Percentiles rank a stretch among this genome's conserved stretches.
Evolutionary conservation across 2,113 vertebrate genomes (phyloP).

Genomic region (Arvicanthis niloticus): DNA sequence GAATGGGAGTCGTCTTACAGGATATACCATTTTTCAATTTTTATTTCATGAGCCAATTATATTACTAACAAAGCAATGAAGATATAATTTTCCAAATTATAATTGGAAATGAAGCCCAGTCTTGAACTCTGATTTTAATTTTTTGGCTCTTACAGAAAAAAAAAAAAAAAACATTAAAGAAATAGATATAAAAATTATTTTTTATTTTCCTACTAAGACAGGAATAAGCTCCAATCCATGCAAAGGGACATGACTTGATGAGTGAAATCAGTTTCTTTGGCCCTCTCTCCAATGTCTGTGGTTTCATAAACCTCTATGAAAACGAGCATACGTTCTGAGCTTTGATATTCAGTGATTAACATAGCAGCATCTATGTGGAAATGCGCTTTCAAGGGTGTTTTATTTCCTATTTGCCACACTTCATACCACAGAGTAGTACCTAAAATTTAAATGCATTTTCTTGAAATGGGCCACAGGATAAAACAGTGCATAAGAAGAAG

Average conservation of each 20-base stretch:
- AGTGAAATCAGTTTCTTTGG: conserved; percentile 32
- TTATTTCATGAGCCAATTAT: neutral
- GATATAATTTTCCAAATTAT: neutral
- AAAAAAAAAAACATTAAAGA: neutral
- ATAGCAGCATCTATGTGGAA: conserved; percentile 54
- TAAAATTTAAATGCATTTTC: conserved; percentile 79
- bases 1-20: neutral
- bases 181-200: neutral
- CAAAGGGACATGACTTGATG: conserved; percentile 9
- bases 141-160: neutral
- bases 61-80: neutral
- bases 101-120: conserved; percentile 29
- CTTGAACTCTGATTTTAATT: neutral
- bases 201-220: neutral
- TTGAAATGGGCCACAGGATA: conserved; percentile 78
- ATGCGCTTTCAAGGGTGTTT: conserved; percentile 68
- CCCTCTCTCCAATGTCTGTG: neutral
- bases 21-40: neutral
- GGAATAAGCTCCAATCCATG: neutral
- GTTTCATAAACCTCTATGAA: conserved; percentile 23
- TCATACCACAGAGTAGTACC: conserved; percentile 74
- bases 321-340: conserved; percentile 54
- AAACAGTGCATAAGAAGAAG: conserved; percentile 67
- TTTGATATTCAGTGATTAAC: conserved; percentile 57
- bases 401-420: conserved; percentile 73